A percentile compares a stretch with the other conserved stretches of the same genome.
Conservation (phyloP, 2,113 vertebrate species). For the Brachyistius frenatus region DNA sequence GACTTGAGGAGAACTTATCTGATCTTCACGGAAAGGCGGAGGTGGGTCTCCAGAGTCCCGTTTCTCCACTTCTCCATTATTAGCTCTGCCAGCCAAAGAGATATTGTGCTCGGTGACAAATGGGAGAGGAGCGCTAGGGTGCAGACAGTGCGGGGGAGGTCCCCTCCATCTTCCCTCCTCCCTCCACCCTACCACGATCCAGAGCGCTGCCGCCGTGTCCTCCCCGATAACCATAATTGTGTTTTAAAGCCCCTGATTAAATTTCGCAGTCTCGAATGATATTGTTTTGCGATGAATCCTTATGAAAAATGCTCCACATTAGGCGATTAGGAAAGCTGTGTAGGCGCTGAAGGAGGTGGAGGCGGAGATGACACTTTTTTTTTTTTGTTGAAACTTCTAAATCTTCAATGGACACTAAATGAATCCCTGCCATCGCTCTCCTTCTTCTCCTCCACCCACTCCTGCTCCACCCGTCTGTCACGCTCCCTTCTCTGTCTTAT, state of each 20-base stretch:
- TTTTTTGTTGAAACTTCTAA: constrained; percentile 2
- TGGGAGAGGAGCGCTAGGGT: constrained; percentile 63
- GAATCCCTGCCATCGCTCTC: constrained; percentile 64
- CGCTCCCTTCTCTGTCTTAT: not conserved
- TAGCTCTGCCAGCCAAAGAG: constrained; percentile 81
- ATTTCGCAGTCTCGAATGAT: constrained; percentile 82
- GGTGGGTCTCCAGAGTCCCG: constrained; percentile 75
- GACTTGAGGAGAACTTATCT: constrained; percentile 73
- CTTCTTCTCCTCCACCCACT: constrained; percentile 44
- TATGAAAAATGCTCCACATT: constrained; percentile 80
- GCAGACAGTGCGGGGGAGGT: constrained; percentile 74
- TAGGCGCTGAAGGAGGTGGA: constrained; percentile 46
- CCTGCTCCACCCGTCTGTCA: constrained; percentile 40
- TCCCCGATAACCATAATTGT: constrained; percentile 81
- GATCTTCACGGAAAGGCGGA: constrained; percentile 68
- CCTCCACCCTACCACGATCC: not conserved
- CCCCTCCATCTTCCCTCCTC: constrained; percentile 29
- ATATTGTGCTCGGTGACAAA: constrained; percentile 81
- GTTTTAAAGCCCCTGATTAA: constrained; percentile 84
- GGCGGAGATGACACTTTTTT: constrained; percentile 40
- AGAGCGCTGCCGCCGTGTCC: constrained; percentile 41
- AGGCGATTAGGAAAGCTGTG: constrained; percentile 65
- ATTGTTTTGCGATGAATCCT: constrained; percentile 83
- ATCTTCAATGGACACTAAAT: constrained; percentile 60
- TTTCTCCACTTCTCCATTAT: constrained; percentile 75